Percentiles rank a stretch among this genome's conserved stretches.
These are phyloP conservation scores for Malaclemys terrapin DNA, from an alignment of 2,113 vertebrate species.

Conservation along the genomic window DNA sequence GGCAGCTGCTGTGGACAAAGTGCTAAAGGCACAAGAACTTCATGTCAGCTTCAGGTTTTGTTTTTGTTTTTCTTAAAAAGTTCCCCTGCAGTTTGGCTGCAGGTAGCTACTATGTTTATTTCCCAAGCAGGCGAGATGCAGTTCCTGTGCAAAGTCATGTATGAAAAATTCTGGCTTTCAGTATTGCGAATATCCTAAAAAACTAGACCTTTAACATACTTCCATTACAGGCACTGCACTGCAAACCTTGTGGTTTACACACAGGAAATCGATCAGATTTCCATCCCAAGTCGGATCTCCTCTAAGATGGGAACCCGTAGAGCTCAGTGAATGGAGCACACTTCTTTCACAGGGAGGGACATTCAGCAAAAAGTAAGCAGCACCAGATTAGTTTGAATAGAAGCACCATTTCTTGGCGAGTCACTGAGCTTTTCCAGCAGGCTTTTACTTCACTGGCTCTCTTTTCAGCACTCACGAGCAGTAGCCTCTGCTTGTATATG, in stretches of 20 bases:
- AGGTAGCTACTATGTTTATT: rapidly evolving
- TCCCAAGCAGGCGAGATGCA: background rate
- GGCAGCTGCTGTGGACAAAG: background rate
- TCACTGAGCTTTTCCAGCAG: background rate
- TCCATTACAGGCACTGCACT: background rate
- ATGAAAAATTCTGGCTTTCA: conserved; percentile 47
- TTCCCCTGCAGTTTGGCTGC: background rate
- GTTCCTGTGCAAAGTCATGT: conserved; percentile 28
- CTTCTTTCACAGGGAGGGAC: background rate
- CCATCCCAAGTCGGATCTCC: rapidly evolving
- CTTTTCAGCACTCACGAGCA: background rate
- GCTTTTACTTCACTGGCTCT: background rate
- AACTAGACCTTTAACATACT: conserved; percentile 47
- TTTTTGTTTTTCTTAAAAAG: background rate
- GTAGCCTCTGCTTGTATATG: background rate
- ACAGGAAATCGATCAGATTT: rapidly evolving
- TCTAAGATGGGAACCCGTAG: background rate
- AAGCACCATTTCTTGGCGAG: too few species aligned
- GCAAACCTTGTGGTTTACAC: background rate
- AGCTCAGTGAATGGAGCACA: background rate
- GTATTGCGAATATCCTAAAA: conserved; percentile 43
- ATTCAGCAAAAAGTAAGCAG: background rate
- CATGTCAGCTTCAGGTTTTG: background rate
- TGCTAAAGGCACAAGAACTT: conserved; percentile 65
- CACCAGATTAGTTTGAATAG: background rate